Evolutionary conservation across 2,113 vertebrate genomes (phyloP), one percentile per base, ranked within the genome.

Genomic region (Brachypodius melanocephalos): DNA sequence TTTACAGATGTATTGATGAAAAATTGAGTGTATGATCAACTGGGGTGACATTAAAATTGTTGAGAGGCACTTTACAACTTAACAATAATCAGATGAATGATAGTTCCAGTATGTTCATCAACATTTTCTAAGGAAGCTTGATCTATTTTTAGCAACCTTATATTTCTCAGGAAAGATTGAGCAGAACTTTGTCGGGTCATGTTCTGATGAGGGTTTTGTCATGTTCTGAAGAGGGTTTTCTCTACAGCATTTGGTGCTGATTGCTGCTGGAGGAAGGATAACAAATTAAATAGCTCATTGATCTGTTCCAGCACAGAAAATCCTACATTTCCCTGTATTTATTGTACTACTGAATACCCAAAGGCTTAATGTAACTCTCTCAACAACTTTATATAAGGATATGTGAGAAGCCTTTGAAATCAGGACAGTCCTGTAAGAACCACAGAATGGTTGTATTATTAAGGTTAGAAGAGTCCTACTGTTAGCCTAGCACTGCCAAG

Each of bases 231-330:
- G 34, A 74, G 14, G 5, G 8, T 67, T 94, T 87, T 81, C 40
- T 46, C 29, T n/a, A 10, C 14, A 57, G 40, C 1, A 4, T 65
- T 85, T 67, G 20, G 13, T 17, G 3, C 22, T 0, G 2, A 86
- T 49, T 29, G 45, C 59, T 86, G 76, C 76, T 89, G 51, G 51
- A 92, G 52, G 69, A 83, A 65, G 59, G 43, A 77, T 84, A 92
- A 89, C 79, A 89, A 95, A 94, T 92, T 69, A 92, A 89, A 86
- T 67, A 76, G 46, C 73, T 95, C 89, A 81, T 62, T 89, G 76
- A 84, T 84, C 80, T 77, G 17, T 89, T 90, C 51, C 68, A 81
- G 89, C 36, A 58, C 20, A 76, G 80, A 74, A 94, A 84, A 92
- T 85, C 32, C 65, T 46, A 69, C 22, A 18, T 87, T 91, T 58